These are phyloP conservation scores for Hermetia illucens DNA, from an alignment of 1,140 invertebrate species.

Conservation along the genomic window DNA sequence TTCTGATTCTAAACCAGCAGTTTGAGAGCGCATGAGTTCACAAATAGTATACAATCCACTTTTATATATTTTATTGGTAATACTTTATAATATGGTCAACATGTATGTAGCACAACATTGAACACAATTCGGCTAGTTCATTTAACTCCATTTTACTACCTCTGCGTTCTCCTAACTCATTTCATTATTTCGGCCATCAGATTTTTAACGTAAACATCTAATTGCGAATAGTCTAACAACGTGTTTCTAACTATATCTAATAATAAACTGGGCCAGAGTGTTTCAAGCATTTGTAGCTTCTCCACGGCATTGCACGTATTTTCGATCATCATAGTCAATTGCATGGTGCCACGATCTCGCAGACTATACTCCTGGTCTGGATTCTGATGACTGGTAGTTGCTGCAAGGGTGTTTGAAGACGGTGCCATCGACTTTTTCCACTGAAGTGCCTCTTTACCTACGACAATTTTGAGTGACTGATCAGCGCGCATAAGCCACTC, in stretches of 20 bases:
- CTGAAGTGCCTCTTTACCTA: constrained; percentile 75
- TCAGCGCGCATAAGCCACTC: constrained; percentile 36
- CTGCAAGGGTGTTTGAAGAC: too few species aligned
- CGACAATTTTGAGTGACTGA: constrained; percentile 57
- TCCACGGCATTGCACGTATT: constrained; percentile 56
- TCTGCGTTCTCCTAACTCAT: constrained; percentile 7
- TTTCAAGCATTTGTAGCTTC: constrained; percentile 54
- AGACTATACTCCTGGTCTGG: constrained; percentile 52
- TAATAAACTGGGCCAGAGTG: constrained; percentile 57
- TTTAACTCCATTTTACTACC: too few species aligned
- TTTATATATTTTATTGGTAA: too few species aligned
- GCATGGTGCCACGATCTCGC: constrained; percentile 51
- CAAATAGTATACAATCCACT: too few species aligned
- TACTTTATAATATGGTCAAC: too few species aligned
- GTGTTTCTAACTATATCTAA: constrained; percentile 59
- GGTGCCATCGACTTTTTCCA: constrained; percentile 41
- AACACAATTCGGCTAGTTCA: too few species aligned
- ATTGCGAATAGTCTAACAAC: constrained; percentile 57
- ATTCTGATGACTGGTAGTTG: too few species aligned
- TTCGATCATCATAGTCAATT: constrained; percentile 50
- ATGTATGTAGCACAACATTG: too few species aligned
- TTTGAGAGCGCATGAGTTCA: too few species aligned
- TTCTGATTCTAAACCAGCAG: too few species aligned
- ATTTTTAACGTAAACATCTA: constrained; percentile 60
- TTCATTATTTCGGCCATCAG: constrained; percentile 27